Evolutionary conservation across 2,113 vertebrate species (phyloP).

Genomic region (Mirza zaza): DNA sequence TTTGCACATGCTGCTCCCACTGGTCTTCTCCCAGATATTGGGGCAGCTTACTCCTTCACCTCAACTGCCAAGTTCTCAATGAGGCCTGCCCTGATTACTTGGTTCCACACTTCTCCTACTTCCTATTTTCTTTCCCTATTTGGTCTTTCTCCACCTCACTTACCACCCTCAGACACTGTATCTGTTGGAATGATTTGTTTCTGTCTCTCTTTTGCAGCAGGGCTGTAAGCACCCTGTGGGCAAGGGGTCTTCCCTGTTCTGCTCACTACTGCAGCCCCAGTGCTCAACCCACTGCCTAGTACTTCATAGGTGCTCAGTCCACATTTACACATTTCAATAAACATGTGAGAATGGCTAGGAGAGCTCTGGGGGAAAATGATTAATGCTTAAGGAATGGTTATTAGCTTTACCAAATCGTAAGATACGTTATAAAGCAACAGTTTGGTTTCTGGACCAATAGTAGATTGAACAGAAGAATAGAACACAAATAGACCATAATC

Average conservation of each 20-base stretch:
- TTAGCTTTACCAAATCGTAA: not conserved
- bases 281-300: not conserved
- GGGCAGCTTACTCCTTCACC: not conserved
- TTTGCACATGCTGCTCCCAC: not conserved
- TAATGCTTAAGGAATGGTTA: not conserved
- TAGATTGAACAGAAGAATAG: not conserved
- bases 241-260: not conserved
- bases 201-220: not conserved
- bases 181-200: not conserved
- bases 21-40: not conserved
- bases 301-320: not conserved
- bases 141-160: not conserved
- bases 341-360: not conserved
- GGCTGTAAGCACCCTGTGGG: not conserved
- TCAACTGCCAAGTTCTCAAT: not conserved
- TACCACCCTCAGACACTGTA: not conserved
- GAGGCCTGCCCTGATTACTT: not conserved
- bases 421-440: not conserved
- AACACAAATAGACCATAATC: not conserved
- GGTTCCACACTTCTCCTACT: not conserved
- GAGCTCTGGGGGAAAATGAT: not conserved
- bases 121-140: not conserved
- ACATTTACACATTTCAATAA: not conserved
- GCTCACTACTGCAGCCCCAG: not conserved
- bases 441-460: not conserved